A percentile compares a stretch with the other conserved stretches of the same genome.
phyloP scores from a whole-genome alignment of 2,888 invertebrate species.

The Leucozona laternaria region DNA sequence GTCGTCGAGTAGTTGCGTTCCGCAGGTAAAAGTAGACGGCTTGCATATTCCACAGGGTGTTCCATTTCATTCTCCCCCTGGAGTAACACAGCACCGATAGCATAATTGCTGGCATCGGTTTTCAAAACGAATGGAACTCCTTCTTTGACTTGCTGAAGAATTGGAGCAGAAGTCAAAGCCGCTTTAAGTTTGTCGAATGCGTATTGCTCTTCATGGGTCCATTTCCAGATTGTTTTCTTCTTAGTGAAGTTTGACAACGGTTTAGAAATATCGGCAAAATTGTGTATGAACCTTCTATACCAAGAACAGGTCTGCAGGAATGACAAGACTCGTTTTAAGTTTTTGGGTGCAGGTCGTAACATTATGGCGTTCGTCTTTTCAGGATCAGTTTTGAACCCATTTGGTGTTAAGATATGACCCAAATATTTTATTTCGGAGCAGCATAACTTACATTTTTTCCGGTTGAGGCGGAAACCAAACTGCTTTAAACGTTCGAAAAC shows the following conservation, averaged over 20 bases:
- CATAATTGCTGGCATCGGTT: no score
- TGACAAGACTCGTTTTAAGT: not conserved
- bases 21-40: no score
- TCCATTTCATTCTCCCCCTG: no score
- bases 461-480: not conserved
- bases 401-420: not conserved
- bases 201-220: not conserved
- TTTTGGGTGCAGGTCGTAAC: not conserved
- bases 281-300: not conserved
- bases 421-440: not conserved
- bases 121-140: no score
- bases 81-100: no score
- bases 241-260: not conserved
- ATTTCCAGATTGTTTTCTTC: not conserved
- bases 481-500: not conserved
- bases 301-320: not conserved
- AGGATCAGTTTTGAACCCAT: no score
- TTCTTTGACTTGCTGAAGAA: not conserved
- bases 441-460: not conserved
- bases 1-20: no score
- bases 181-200: no score
- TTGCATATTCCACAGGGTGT: no score
- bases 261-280: not conserved
- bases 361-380: not conserved
- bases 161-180: not conserved